Conservation (phyloP, 2,113 vertebrate species). For the Megaceryle torquata region DNA sequence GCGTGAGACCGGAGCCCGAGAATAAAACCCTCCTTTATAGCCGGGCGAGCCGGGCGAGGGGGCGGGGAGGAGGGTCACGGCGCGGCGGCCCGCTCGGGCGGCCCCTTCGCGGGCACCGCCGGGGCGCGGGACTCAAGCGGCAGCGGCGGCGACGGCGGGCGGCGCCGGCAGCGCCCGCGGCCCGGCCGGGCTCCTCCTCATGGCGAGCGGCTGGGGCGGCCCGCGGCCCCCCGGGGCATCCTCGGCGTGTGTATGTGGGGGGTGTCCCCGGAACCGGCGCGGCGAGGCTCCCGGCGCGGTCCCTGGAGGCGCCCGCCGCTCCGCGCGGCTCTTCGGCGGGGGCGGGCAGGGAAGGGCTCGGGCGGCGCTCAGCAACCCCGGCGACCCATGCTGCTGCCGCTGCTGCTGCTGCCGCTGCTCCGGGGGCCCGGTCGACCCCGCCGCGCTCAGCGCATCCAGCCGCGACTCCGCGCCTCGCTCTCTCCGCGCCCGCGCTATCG, state of each 20-base stretch:
- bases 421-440: not conserved
- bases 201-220: too few relatives aligned
- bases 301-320: not conserved
- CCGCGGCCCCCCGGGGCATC: too few relatives aligned
- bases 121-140: too few relatives aligned
- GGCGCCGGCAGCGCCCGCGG: too few relatives aligned
- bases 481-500: not conserved
- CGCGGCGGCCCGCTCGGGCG: too few relatives aligned
- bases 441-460: constrained; percentile 47
- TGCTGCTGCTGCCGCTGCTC: not conserved
- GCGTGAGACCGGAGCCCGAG: constrained; percentile 79
- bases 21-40: constrained; percentile 75
- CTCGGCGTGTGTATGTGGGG: too few relatives aligned
- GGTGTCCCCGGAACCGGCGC: too few relatives aligned
- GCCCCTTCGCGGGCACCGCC: too few relatives aligned
- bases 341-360: not conserved
- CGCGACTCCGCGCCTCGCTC: constrained; percentile 30
- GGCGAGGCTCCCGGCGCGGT: not conserved
- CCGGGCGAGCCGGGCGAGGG: too few relatives aligned
- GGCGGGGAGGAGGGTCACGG: too few relatives aligned
- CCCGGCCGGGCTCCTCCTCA: too few relatives aligned
- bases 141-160: too few relatives aligned
- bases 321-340: not conserved
- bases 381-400: not conserved
- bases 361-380: not conserved